A percentile compares a stretch with the other conserved stretches of the same genome.
phyloP scores from a whole-genome alignment of 2,113 vertebrate genomes.

The Prinia subflava region DNA sequence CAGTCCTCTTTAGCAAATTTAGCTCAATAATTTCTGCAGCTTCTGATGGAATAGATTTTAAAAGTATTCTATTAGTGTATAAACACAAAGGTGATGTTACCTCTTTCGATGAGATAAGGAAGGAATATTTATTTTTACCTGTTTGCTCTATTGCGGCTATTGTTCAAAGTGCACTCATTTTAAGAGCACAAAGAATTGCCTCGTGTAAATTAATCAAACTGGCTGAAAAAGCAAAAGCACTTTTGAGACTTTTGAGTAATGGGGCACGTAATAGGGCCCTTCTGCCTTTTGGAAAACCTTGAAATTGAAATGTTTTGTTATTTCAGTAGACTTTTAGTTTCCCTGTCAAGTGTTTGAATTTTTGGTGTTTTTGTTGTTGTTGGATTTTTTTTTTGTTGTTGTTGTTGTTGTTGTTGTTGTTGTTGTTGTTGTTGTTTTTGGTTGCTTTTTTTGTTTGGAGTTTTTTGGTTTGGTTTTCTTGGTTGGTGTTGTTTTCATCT shows the following conservation, averaged over 20 bases:
- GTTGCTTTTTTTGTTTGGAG: no score
- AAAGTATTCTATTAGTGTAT: background rate
- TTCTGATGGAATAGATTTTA: background rate
- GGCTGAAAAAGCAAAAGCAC: background rate
- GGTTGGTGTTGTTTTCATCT: background rate
- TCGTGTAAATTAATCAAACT: background rate
- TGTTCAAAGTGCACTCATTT: background rate
- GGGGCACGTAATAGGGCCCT: background rate
- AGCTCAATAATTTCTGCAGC: background rate
- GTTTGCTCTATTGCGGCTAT: background rate
- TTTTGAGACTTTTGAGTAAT: background rate
- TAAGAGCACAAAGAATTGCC: background rate
- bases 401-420: background rate
- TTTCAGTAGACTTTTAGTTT: background rate
- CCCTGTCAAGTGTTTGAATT: background rate
- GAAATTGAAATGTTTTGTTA: background rate
- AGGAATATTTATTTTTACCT: background rate
- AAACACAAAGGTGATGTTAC: background rate
- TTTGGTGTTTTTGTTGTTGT: background rate
- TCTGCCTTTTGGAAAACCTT: background rate
- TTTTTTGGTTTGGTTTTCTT: no score
- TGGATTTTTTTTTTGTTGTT: background rate
- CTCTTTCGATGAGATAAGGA: background rate
- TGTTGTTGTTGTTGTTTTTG: background rate
- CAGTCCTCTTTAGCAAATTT: background rate